Evolutionary conservation across 2,113 vertebrate genomes (phyloP).

Genomic region (Anhinga anhinga): DNA sequence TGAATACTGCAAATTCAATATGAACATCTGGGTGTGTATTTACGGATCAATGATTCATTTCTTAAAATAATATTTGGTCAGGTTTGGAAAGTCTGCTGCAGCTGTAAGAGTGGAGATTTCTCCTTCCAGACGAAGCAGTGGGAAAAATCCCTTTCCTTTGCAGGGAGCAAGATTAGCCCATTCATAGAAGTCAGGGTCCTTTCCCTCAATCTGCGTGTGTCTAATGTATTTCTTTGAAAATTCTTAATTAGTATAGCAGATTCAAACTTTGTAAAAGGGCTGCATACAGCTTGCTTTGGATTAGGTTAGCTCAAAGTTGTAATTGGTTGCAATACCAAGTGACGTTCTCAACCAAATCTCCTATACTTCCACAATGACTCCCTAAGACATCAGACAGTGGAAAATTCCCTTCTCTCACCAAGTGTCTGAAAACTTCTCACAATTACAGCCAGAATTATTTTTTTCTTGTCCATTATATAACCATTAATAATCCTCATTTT

Average conservation of each 20-base stretch:
- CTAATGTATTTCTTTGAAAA: not conserved
- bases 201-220: not conserved
- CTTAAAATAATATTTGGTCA: slow-evolving; percentile 3
- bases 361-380: not conserved
- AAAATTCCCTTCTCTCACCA: not conserved
- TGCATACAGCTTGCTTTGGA: not conserved
- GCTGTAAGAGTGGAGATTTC: not conserved
- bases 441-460: not conserved
- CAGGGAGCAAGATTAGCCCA: not conserved
- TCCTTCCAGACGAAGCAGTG: not conserved
- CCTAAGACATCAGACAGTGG: not conserved
- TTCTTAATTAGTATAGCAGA: not conserved
- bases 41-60: slow-evolving; percentile 24
- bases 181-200: not conserved
- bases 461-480: not conserved
- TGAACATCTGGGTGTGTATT: slow-evolving; percentile 36
- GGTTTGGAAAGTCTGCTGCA: not conserved
- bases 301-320: not conserved
- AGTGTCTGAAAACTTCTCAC: not conserved
- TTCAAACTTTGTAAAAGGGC: not conserved
- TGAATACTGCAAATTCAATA: slow-evolving; percentile 26
- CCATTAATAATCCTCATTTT: not conserved
- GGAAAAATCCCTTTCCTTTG: not conserved
- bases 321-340: not conserved
- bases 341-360: not conserved